Evolutionary conservation across 2,113 vertebrate genomes (phyloP).

Genomic region (Ptilonorhynchus violaceus): DNA sequence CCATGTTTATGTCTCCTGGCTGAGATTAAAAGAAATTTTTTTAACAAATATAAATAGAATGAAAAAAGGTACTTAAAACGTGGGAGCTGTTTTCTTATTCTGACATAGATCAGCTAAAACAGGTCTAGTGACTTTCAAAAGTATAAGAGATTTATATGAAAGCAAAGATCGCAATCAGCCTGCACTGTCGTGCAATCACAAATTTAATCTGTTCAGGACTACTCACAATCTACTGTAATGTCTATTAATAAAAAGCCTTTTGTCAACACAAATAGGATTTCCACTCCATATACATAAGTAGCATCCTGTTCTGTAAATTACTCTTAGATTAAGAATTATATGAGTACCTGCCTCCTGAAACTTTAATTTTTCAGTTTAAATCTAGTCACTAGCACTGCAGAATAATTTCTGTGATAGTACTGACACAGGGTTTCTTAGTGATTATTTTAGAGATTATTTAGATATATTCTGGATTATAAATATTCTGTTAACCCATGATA

Average conservation of each 20-base stretch:
- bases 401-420: background rate
- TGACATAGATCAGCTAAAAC: background rate
- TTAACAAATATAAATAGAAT: background rate
- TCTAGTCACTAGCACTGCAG: background rate
- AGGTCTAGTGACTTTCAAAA: background rate
- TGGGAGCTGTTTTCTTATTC: background rate
- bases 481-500: background rate
- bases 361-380: background rate
- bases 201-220: background rate
- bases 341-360: background rate
- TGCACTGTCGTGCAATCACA: background rate
- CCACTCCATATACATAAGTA: background rate
- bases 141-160: background rate
- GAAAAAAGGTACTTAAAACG: background rate
- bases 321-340: background rate
- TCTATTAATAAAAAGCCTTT: background rate
- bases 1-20: background rate
- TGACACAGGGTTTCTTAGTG: background rate
- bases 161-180: background rate
- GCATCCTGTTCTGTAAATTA: fast-evolving
- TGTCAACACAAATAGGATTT: background rate
- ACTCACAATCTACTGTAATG: background rate
- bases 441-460: background rate
- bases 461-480: background rate
- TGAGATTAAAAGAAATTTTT: background rate